Evolutionary conservation across 2,797 vertebrate genomes (phyloP).

Genomic region (Acomys russatus): DNA sequence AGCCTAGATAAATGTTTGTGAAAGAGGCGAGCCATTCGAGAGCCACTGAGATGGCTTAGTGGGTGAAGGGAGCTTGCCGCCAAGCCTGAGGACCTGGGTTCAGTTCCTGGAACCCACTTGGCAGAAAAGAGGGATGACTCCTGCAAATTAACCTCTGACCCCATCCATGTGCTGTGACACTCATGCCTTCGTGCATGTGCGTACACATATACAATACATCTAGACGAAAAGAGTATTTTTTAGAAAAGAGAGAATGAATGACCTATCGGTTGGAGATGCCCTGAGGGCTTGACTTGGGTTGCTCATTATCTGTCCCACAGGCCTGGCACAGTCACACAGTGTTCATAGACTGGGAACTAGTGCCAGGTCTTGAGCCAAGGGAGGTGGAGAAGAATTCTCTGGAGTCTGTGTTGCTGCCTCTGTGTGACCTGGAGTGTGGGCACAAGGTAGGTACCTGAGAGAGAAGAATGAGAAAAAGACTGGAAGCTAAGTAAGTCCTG

Average conservation of each 20-base stretch:
- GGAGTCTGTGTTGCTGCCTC: slow-evolving; percentile 24
- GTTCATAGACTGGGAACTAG: neutral
- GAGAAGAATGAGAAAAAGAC: slow-evolving; percentile 29
- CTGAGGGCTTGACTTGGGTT: neutral
- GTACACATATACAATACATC: neutral
- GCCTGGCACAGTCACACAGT: neutral
- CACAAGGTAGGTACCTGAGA: neutral
- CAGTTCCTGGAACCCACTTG: neutral
- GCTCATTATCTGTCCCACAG: neutral
- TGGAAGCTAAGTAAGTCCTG: slow-evolving; percentile 21
- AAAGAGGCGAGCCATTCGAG: neutral
- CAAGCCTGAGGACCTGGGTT: neutral
- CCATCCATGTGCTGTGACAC: neutral
- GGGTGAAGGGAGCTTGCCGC: neutral
- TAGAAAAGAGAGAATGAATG: too few relatives aligned
- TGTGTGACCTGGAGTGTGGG: slow-evolving; percentile 48
- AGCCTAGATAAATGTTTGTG: neutral
- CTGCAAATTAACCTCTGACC: neutral
- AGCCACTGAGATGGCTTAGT: neutral
- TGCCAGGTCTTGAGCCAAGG: slow-evolving; percentile 23
- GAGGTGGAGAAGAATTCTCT: neutral
- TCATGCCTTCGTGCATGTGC: neutral
- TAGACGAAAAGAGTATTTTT: neutral
- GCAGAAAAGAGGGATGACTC: neutral
- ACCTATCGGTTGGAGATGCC: neutral